Base-by-base conservation (phyloP, 2,888 invertebrate genomes). In the Chironomus tentans region DNA sequence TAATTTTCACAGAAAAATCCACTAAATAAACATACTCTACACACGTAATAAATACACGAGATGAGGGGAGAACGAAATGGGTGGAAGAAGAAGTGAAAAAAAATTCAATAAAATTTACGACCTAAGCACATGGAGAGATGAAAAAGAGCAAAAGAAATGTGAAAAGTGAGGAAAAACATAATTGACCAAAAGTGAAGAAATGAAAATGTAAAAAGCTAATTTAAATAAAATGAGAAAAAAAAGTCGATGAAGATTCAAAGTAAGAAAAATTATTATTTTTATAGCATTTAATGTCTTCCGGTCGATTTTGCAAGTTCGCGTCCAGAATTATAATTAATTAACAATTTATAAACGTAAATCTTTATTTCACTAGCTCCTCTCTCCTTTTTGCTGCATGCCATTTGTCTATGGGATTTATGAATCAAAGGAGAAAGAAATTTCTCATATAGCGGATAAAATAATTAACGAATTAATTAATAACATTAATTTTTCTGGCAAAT, bases 221-320 rank as follows among this genome's bases (percentile, higher is more conserved):
- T 65, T 65, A 65, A 65, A 21, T 65, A 38, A 22, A 65, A 13
- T 24, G 6, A n/a, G 5, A 10, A 38, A 38, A 10, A 38, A 10
- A 38, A 38, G 38, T 38, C 38, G 38, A 38, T 38, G 38, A 38
- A 38, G 38, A 38, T 38, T 38, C 38, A 38, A 38, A 38, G 38
- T 38, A 68, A 68, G 21, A 13, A 47, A 22, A 71, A 62, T 62
- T 74, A 74, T 74, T 74, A 68, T 74, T 74, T 74, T 74, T 47
- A 38, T 48, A 74, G 68, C 46, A 21, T 21, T 74, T 38, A 74
- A 74, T 74, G 74, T 74, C 68, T 74, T 74, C 74, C 74, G 74
- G 74, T 74, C 74, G 65, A 21, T 65, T 21, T 65, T 13, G 6
- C 65, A 4, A 65, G 65, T 18, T 2, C 56, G n/a, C 56, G 15